Evolutionary conservation across 2,797 vertebrate species (phyloP), one percentile per base, ranked within the genome.

Genomic region (Anisognathus igniventris): DNA sequence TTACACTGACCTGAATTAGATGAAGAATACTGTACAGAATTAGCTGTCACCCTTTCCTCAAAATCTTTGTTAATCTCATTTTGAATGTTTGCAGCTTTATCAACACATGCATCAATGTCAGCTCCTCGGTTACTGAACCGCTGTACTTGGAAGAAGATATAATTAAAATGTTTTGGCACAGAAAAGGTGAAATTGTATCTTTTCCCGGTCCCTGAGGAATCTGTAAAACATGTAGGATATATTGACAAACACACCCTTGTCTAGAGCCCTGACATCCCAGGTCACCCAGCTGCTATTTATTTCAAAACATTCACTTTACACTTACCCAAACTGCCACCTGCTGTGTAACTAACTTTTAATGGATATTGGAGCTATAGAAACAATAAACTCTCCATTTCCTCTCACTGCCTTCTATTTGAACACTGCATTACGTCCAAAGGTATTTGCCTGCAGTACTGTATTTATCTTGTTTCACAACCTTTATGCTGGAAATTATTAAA

Each of bases 51-150:
- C 98, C 98, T 98, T 99, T 99, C 98, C 99, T 99, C 99, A 99
- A 99, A 99, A 99, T 99, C 99, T 99, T 99, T 99, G 99, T 99
- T 99, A 99, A 99, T 99, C 99, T 99, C 98, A 99, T 99, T 99
- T 99, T 99, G 99, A 99, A 99, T 99, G 99, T 99, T 99, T 99
- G 99, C 98, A 98, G 99, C 99, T 99, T 99, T 99, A 99, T 99
- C 99, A 99, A 99, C 99, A 99, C 99, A 99, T 99, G 99, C 99
- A 99, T 99, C 99, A 99, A 99, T 99, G 99, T 99, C 99, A 99
- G 98, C 98, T 99, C 98, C 99, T 99, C 99, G 99, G 99, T 99
- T 99, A 99, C 99, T 98, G 98, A 99, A 99, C 98, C 98, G 98
- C 98, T 98, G 97, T 98, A 99, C 98, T 99, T 98, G 98, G 98